Base-by-base conservation (phyloP, 2,113 vertebrate species). In the Urocitellus parryii region DNA sequence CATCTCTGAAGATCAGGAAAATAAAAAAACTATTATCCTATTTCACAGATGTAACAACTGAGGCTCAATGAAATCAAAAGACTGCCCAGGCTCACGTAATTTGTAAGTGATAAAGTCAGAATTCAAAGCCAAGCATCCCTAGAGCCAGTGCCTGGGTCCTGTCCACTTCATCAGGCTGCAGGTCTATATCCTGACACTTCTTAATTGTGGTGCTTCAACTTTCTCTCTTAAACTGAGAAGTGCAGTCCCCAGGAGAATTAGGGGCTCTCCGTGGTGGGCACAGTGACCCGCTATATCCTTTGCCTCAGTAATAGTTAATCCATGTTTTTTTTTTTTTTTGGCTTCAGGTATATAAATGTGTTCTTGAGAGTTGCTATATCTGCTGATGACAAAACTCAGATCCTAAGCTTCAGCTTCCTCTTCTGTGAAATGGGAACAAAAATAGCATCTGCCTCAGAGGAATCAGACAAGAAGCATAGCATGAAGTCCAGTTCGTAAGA, bases 1-100 rank as follows among this genome's bases (percentile, higher is more conserved):
- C 67, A 37, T 27, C 51, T 17, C 63, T 80, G 22, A 11, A 48
- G 78, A 61, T n/a, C 12, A 48, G 73, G 24, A 42, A 25, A 1
- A 14, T 22, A 9, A 45, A 45, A 51, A 51, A 3, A 0, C 45
- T 22, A 4, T 53, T n/a, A 58, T 25, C 18, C 72, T 58, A 80
- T 81, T 84, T 88, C 70, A 80, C 86, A 90, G 74, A n/a, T 61
- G 11, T 7, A 42, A 56, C 80, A 70, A 70, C 39, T 72, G 82
- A 80, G 51, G 24, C 3, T 81, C 39, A n/a, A 37, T 8, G 4
- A 76, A 25, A 24, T 61, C 16, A 70, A 76, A 42, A 90, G 56
- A 22, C 37, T 72, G 22, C 11, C 68, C 5, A 63, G 61, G 11
- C 3, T 77, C 51, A 91, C 18, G 56, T 4, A 82, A 7, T 42